Evolutionary conservation across 2,113 vertebrate genomes (phyloP).

Genomic region (Lasiurus borealis): DNA sequence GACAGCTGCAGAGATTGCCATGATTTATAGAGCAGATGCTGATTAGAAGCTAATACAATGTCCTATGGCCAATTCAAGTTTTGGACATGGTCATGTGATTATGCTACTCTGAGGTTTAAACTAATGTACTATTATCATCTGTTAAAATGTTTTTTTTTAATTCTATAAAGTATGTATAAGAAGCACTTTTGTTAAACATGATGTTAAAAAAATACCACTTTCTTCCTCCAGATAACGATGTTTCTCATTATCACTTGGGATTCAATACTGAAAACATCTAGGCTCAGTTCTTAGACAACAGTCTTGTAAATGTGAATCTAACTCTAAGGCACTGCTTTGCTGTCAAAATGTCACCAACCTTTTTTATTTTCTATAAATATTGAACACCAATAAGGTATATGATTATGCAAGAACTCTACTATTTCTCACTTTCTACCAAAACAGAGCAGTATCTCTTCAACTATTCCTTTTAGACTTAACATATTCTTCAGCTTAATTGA

Average conservation of each 20-base stretch:
- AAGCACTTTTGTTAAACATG: conserved; percentile 64
- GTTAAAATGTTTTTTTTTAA: neutral
- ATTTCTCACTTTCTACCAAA: neutral
- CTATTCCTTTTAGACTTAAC: conserved; percentile 63
- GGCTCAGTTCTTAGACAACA: conserved; percentile 84
- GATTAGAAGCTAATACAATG: neutral
- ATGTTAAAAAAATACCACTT: conserved; percentile 78
- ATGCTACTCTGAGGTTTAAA: neutral
- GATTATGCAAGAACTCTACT: neutral
- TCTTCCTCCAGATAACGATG: conserved; percentile 51
- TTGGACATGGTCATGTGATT: neutral
- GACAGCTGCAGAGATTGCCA: neutral
- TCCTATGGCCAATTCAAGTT: neutral
- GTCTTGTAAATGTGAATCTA: conserved; percentile 77
- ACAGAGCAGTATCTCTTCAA: neutral
- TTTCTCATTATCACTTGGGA: conserved; percentile 22
- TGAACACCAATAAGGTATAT: conserved; percentile 53
- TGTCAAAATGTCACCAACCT: conserved; percentile 36
- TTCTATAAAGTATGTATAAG: conserved; percentile 7
- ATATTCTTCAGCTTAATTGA: conserved; percentile 83
- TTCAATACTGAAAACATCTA: conserved; percentile 64
- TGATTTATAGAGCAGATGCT: neutral
- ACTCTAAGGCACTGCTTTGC: conserved; percentile 47
- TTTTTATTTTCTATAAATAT: conserved; percentile 60
- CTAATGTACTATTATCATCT: neutral